phyloP scores from a whole-genome alignment of 2,888 invertebrate species.

The Xiphydria camelus region DNA sequence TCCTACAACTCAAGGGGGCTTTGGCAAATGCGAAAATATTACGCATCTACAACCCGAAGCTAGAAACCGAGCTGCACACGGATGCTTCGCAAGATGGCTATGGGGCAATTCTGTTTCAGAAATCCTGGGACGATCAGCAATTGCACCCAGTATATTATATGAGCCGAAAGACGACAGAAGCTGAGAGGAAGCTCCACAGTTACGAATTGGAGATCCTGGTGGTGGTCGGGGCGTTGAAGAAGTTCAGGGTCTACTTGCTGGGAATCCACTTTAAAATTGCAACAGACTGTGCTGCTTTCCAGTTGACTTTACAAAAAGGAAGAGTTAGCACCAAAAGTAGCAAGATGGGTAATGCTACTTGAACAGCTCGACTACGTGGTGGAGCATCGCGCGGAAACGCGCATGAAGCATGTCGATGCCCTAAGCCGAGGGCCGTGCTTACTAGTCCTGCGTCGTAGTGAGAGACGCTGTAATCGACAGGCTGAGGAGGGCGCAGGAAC shows the following conservation, averaged over 20 bases:
- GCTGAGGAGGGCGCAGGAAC: neutral
- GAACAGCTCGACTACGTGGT: slow-evolving; percentile 25
- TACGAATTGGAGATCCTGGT: slow-evolving; percentile 23
- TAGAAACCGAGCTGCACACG: slow-evolving; percentile 17
- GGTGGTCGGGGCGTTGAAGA: slow-evolving; percentile 15
- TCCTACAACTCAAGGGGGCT: slow-evolving; percentile 9
- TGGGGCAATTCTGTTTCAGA: slow-evolving; percentile 10
- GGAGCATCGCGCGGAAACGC: slow-evolving; percentile 20
- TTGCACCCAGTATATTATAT: slow-evolving; percentile 11
- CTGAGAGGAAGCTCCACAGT: slow-evolving; percentile 16
- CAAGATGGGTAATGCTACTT: slow-evolving; percentile 26
- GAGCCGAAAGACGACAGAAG: slow-evolving; percentile 19
- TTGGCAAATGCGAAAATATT: slow-evolving; percentile 20
- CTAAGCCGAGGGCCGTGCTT: slow-evolving; percentile 15
- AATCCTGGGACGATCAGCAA: slow-evolving; percentile 7
- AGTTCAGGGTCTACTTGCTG: slow-evolving; percentile 21
- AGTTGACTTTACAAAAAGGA: slow-evolving; percentile 16
- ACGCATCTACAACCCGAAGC: slow-evolving; percentile 14
- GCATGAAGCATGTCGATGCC: slow-evolving; percentile 26
- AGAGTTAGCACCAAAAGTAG: slow-evolving; percentile 16
- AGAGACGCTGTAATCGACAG: neutral
- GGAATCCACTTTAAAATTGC: slow-evolving; percentile 24
- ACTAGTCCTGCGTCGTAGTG: no score
- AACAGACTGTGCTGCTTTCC: slow-evolving; percentile 24
- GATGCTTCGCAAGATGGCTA: slow-evolving; percentile 13